Conservation (phyloP, 1,140 invertebrate genomes). For the Danaus melanippus region DNA sequence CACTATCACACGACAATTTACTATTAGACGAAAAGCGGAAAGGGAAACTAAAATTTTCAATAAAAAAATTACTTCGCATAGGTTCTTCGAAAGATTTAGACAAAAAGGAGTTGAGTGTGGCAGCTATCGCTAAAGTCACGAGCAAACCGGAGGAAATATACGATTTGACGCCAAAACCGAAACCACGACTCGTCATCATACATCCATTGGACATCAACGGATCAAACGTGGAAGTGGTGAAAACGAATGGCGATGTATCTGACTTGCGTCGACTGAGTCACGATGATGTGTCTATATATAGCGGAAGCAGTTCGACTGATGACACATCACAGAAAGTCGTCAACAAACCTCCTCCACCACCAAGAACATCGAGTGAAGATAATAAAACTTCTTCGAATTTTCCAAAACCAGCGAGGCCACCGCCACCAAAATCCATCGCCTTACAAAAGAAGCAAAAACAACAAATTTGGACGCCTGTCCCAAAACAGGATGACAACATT, state of each 20-base stretch:
- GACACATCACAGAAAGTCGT: conserved; percentile 49
- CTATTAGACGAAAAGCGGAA: conserved; percentile 77
- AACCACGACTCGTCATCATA: conserved; percentile 86
- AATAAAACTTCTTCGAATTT: conserved; percentile 69
- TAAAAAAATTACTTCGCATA: conserved; percentile 87
- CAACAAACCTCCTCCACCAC: conserved; percentile 70
- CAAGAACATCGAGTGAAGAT: conserved; percentile 68
- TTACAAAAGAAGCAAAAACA: conserved; percentile 76
- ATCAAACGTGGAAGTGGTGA: conserved; percentile 82
- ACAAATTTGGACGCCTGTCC: conserved; percentile 58
- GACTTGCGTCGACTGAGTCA: conserved; percentile 63
- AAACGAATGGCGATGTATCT: conserved; percentile 71
- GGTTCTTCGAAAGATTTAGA: conserved; percentile 79
- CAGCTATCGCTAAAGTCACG: conserved; percentile 51
- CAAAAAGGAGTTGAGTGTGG: conserved; percentile 67
- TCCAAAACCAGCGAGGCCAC: conserved; percentile 77
- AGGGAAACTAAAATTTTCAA: conserved; percentile 81
- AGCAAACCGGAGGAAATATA: conserved; percentile 71
- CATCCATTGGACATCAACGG: conserved; percentile 90
- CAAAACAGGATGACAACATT: conserved; percentile 76
- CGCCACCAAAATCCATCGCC: conserved; percentile 79
- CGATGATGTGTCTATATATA: conserved; percentile 68
- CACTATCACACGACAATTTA: conserved; percentile 81
- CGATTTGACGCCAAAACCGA: conserved; percentile 72
- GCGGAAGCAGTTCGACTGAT: conserved; percentile 67